Percentiles rank a stretch among this genome's conserved stretches.
These are phyloP conservation scores for Ciconia stormi DNA, from an alignment of 2,113 vertebrate genomes.

Conservation along the genomic window DNA sequence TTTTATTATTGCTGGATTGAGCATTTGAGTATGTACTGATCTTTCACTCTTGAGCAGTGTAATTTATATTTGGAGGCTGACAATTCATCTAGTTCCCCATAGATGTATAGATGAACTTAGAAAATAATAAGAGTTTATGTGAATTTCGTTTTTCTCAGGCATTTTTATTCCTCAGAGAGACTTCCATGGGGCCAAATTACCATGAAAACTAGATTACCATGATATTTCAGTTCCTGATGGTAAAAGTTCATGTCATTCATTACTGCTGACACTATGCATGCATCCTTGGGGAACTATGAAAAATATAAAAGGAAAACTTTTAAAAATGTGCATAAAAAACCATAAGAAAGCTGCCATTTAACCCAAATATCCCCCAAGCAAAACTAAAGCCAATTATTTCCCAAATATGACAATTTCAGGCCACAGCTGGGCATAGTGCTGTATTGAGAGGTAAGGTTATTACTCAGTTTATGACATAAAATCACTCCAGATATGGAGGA, in stretches of 20 bases:
- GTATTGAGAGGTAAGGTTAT: neutral
- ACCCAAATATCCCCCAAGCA: neutral
- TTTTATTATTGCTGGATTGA: constrained; percentile 46
- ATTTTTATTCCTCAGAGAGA: constrained; percentile 59
- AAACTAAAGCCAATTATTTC: neutral
- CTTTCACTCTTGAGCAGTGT: neutral
- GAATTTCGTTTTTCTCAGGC: constrained; percentile 58
- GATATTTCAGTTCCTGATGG: constrained; percentile 26
- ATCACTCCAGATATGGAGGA: neutral
- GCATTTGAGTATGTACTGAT: neutral
- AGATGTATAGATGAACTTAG: neutral
- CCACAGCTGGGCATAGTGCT: neutral
- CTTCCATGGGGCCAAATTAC: constrained; percentile 14
- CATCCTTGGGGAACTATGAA: constrained; percentile 33
- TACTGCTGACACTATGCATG: constrained; percentile 11
- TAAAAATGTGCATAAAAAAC: neutral
- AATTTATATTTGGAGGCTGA: constrained; percentile 38
- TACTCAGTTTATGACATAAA: neutral
- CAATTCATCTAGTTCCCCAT: constrained; percentile 10
- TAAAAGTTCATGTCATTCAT: constrained; percentile 25
- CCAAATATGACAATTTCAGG: neutral
- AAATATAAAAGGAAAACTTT: constrained; percentile 24
- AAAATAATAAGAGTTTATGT: constrained; percentile 36
- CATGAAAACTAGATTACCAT: constrained; percentile 32
- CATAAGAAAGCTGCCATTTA: neutral